Percentiles rank a stretch among this genome's conserved stretches.
phyloP scores from a whole-genome alignment of 2,113 vertebrate species.

The Hypomesus transpacificus region DNA sequence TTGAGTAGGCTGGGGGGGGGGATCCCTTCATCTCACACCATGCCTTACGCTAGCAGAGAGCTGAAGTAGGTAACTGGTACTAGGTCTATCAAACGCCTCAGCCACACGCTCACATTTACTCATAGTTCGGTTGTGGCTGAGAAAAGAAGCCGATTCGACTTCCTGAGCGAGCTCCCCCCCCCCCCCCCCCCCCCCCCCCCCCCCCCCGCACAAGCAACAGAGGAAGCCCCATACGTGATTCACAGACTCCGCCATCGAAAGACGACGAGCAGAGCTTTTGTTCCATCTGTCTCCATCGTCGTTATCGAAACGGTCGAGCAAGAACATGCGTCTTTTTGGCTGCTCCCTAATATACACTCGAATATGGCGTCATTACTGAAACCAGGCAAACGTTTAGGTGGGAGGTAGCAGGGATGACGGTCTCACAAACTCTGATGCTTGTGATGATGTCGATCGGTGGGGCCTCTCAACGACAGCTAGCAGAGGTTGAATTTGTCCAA shows the following conservation, averaged over 20 bases:
- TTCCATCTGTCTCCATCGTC: no score
- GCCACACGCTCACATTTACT: not conserved
- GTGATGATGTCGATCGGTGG: not conserved
- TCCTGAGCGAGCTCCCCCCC: not conserved
- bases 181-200: no score
- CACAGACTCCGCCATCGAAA: not conserved
- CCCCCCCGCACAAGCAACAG: not conserved
- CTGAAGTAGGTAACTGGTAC: not conserved
- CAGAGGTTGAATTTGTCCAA: no score
- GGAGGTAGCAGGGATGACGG: not conserved
- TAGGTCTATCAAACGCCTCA: not conserved
- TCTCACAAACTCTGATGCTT: not conserved
- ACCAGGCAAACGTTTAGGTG: not conserved
- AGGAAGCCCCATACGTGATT: not conserved
- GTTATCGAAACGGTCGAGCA: no score
- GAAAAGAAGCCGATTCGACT: not conserved
- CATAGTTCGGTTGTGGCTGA: not conserved
- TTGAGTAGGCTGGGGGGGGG: not conserved
- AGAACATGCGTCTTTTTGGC: not conserved
- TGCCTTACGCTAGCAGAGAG: no score
- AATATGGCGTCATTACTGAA: not conserved
- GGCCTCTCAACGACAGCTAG: no score
- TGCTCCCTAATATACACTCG: not conserved
- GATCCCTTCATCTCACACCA: not conserved
- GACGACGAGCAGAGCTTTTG: no score